Evolutionary conservation across 2,888 invertebrate genomes (phyloP).

Genomic region (Hermodice carunculata): DNA sequence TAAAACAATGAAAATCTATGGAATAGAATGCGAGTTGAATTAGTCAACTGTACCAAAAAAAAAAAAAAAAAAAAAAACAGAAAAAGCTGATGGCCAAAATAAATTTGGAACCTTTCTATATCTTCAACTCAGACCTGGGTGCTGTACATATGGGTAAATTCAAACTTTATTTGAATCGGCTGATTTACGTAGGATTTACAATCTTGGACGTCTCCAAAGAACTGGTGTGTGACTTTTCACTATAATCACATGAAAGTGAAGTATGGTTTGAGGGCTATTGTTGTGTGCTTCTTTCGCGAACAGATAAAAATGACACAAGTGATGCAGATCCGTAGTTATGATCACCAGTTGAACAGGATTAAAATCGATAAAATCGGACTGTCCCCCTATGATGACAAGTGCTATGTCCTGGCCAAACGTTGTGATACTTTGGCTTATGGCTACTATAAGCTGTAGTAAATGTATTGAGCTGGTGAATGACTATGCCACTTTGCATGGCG

Average conservation of each 20-base stretch:
- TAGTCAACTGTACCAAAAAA: slow-evolving; percentile 33
- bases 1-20: slow-evolving; percentile 70
- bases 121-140: slow-evolving; percentile 62
- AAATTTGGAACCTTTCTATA: slow-evolving; percentile 31
- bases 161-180: slow-evolving; percentile 28
- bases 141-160: slow-evolving; percentile 53
- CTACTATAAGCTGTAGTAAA: no score
- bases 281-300: no score
- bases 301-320: no score
- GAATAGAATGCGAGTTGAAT: slow-evolving; percentile 61
- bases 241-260: slow-evolving; percentile 57
- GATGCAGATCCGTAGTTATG: no score
- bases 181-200: slow-evolving; percentile 66
- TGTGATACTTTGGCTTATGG: no score
- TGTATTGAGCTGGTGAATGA: no score
- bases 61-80: slow-evolving; percentile 1
- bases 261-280: slow-evolving; percentile 39
- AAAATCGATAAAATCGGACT: no score
- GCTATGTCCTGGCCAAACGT: no score
- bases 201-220: slow-evolving; percentile 63
- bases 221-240: slow-evolving; percentile 11
- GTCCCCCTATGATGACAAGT: no score
- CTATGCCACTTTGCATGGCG: no score
- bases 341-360: no score
- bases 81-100: slow-evolving; percentile 22